phyloP scores from a whole-genome alignment of 1,140 invertebrate genomes.

The Littorina saxatilis region DNA sequence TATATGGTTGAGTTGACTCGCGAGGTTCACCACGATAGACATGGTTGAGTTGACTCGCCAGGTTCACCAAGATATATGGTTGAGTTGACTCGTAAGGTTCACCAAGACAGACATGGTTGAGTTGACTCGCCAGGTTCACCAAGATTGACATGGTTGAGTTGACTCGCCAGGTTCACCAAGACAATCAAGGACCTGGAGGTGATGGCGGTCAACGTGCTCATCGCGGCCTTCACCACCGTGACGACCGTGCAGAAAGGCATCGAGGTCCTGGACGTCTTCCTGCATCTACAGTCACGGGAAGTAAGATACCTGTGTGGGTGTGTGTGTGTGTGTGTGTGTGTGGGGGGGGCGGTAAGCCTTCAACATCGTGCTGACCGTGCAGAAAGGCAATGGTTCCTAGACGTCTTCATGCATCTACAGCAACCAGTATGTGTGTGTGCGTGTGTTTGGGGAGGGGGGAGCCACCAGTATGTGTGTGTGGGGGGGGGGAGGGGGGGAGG shows the following conservation, averaged over 20 bases:
- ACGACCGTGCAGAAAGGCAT: conserved; percentile 74
- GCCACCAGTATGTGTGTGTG: no score
- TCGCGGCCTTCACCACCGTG: conserved; percentile 76
- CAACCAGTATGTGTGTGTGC: conserved; percentile 69
- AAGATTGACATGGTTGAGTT: no score
- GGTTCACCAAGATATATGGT: no score
- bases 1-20: no score
- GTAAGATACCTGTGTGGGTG: conserved; percentile 49
- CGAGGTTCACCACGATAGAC: no score
- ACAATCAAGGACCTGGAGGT: conserved; percentile 76
- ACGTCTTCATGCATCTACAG: conserved; percentile 76
- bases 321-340: not conserved
- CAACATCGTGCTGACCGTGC: conserved; percentile 76
- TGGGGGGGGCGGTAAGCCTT: no score
- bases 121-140: no score
- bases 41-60: no score
- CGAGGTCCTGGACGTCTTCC: conserved; percentile 76
- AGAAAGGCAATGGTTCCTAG: conserved; percentile 74
- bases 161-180: conserved; percentile 76
- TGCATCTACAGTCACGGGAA: conserved; percentile 75
- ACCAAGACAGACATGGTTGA: no score
- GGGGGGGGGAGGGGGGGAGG: no score
- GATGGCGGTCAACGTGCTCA: conserved; percentile 76
- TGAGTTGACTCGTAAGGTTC: no score
- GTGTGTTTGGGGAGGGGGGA: no score